phyloP scores from a whole-genome alignment of 92 coral and sea anemone genomes.

The Umimayanthus chanpuru region DNA sequence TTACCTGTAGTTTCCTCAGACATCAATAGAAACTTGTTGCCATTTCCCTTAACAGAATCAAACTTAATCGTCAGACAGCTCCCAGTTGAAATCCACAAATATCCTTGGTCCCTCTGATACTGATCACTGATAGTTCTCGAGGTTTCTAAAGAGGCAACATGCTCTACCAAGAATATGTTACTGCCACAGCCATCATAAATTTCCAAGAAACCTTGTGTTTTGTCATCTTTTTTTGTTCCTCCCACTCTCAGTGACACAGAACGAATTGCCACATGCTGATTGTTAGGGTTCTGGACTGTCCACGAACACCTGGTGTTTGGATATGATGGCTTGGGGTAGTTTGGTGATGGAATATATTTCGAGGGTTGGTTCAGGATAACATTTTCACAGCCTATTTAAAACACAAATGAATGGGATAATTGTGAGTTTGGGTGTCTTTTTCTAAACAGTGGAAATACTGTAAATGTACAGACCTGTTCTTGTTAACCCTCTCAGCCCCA shows the following conservation, averaged over 20 bases:
- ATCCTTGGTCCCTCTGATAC: conserved; percentile 34
- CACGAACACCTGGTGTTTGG: conserved; percentile 57
- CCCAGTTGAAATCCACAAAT: conserved; percentile 78
- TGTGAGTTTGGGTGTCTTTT: no score
- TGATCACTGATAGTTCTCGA: neutral
- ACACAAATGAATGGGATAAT: neutral
- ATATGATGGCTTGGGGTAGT: conserved; percentile 48
- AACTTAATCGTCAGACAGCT: conserved; percentile 65
- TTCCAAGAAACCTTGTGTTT: conserved; percentile 62
- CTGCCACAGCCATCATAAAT: conserved; percentile 76
- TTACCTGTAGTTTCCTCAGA: conserved; percentile 48
- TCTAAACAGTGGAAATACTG: no score
- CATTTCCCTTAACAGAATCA: conserved; percentile 54
- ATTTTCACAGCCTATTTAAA: conserved; percentile 44
- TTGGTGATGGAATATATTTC: conserved; percentile 58
- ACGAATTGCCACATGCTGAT: conserved; percentile 53
- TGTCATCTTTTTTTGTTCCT: conserved; percentile 56
- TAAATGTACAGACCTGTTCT: no score
- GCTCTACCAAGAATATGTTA: conserved; percentile 69
- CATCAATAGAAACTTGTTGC: conserved; percentile 48
- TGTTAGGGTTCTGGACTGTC: conserved; percentile 49
- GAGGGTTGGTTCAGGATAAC: conserved; percentile 20
- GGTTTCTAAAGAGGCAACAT: conserved; percentile 52
- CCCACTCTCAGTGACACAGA: conserved; percentile 58
- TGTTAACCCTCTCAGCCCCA: no score